Conservation (phyloP, 2,888 invertebrate genomes). For the Hydriomena furcata region DNA sequence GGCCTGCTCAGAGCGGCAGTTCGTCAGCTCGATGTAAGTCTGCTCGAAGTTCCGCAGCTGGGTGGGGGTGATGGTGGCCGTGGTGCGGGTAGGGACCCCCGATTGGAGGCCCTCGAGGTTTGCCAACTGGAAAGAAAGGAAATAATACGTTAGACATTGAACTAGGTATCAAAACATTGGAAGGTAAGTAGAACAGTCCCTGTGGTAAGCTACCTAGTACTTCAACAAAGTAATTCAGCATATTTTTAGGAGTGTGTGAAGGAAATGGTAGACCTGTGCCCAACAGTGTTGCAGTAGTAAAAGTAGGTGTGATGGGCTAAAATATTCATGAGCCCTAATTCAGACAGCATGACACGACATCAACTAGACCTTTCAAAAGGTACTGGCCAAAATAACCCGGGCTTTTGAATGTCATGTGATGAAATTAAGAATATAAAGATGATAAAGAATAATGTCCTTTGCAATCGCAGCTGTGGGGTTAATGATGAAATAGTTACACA, state of each 20-base stretch:
- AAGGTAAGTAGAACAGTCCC: too few relatives aligned
- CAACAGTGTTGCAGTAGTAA: neutral
- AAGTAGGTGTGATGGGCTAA: neutral
- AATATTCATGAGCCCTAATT: neutral
- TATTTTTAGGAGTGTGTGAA: too few relatives aligned
- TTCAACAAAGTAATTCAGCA: too few relatives aligned
- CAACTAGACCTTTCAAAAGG: neutral
- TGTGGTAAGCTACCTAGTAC: too few relatives aligned
- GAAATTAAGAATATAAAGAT: neutral
- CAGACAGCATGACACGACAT: neutral
- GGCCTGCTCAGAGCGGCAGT: conserved; percentile 88
- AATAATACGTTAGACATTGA: conserved; percentile 23
- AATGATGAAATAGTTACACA: conserved; percentile 54
- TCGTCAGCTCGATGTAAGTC: conserved; percentile 94
- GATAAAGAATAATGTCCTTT: conserved; percentile 2
- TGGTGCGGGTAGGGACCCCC: conserved; percentile 96
- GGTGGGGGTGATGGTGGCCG: conserved; percentile 96
- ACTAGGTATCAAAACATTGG: too few relatives aligned
- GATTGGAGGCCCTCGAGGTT: conserved; percentile 93
- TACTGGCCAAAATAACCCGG: neutral
- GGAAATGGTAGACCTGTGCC: neutral
- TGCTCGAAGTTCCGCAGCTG: conserved; percentile 96
- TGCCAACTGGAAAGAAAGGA: conserved; percentile 87
- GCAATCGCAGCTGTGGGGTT: conserved; percentile 14
- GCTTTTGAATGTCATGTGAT: too few relatives aligned